Evolutionary conservation across 2,888 invertebrate species (phyloP).

Genomic region (Arrhopalites spinosus): DNA sequence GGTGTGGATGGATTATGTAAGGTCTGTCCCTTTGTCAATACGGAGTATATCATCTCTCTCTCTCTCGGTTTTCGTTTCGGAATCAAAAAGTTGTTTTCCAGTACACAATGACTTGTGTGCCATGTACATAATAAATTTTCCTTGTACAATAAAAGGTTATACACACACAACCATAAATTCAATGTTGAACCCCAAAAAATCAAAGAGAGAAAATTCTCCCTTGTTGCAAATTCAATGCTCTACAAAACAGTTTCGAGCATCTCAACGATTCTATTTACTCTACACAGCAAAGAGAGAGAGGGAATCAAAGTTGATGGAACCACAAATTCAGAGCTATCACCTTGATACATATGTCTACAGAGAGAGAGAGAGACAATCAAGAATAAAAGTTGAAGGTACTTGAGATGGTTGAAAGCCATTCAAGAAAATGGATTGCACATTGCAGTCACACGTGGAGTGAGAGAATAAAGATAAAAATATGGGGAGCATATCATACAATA

Average conservation of each 20-base stretch:
- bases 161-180: background rate
- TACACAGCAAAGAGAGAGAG: background rate
- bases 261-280: background rate
- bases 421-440: background rate
- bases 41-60: no score
- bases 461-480: no score
- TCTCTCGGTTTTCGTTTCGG: background rate
- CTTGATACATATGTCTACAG: background rate
- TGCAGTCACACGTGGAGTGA: no score
- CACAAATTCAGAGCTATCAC: no score
- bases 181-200: background rate
- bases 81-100: background rate
- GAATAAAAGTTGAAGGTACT: background rate
- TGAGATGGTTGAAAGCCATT: background rate
- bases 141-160: background rate
- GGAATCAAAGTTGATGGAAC: background rate
- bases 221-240: constrained; percentile 2
- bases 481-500: no score
- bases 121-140: background rate
- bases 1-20: no score
- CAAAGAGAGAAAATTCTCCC: background rate
- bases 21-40: no score
- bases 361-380: constrained; percentile 5
- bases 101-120: background rate
- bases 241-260: background rate